Evolutionary conservation across 2,113 vertebrate genomes (phyloP).

Genomic region (Pollimyrus isidori): DNA sequence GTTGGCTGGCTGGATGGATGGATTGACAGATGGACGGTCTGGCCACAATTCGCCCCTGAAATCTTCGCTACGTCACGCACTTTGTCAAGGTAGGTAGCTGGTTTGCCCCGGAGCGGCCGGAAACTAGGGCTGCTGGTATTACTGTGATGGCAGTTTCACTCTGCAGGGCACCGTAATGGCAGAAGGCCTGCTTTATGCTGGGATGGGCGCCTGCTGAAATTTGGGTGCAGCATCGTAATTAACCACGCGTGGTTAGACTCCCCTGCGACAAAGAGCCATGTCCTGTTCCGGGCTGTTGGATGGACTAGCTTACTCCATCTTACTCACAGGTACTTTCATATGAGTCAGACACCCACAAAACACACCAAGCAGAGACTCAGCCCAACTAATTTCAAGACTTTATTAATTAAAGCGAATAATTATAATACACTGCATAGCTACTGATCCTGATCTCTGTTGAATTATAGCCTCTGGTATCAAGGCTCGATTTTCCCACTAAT

Average conservation of each 20-base stretch:
- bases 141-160: too few species aligned
- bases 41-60: neutral
- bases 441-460: neutral
- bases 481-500: conserved; percentile 1
- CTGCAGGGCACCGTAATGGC: neutral
- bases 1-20: neutral
- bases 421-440: neutral
- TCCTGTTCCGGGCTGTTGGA: neutral
- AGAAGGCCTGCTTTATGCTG: neutral
- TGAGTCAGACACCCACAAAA: neutral
- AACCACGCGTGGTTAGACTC: neutral
- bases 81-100: conserved; percentile 52
- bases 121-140: neutral
- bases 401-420: neutral
- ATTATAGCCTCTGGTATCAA: neutral
- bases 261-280: too few species aligned
- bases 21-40: neutral
- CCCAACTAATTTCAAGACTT: neutral
- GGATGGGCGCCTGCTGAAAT: neutral
- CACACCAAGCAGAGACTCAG: neutral
- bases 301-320: neutral
- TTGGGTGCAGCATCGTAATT: neutral
- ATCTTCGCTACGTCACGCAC: neutral
- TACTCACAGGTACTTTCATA: neutral
- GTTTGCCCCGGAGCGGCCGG: neutral